Evolutionary conservation across 2,888 invertebrate genomes (phyloP).

Genomic region (Aricia artaxerxes): DNA sequence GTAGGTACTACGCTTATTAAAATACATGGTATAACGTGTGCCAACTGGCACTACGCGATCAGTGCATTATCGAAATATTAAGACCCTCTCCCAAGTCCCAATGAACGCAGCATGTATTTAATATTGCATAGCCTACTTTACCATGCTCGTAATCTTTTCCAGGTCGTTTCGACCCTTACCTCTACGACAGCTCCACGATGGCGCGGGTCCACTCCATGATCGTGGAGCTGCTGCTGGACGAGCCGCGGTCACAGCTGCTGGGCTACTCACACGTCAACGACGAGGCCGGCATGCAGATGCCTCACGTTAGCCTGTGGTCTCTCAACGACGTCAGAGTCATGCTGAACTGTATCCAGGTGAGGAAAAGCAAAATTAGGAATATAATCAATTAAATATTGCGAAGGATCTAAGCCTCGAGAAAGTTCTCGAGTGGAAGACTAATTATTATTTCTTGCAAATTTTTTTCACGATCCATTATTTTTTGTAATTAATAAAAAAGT

Average conservation of each 20-base stretch:
- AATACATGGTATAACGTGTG: too few species aligned
- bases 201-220: conserved; percentile 91
- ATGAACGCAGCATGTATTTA: not conserved
- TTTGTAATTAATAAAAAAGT: not conserved
- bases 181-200: conserved; percentile 90
- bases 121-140: not conserved
- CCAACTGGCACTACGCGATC: too few species aligned
- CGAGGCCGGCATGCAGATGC: conserved; percentile 90
- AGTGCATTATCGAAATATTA: too few species aligned
- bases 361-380: not conserved
- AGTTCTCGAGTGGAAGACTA: too few species aligned
- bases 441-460: too few species aligned
- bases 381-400: too few species aligned
- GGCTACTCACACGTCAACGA: conserved; percentile 93
- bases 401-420: too few species aligned
- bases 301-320: conserved; percentile 91
- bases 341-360: conserved; percentile 88
- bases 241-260: conserved; percentile 85
- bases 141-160: conserved; percentile 35
- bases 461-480: too few species aligned
- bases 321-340: conserved; percentile 88
- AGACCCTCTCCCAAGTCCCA: too few species aligned
- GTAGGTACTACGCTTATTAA: too few species aligned
- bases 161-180: conserved; percentile 88
- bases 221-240: conserved; percentile 91